Conservation (phyloP, 2,797 vertebrate genomes). For the Brachyrhaphis roseni region DNA sequence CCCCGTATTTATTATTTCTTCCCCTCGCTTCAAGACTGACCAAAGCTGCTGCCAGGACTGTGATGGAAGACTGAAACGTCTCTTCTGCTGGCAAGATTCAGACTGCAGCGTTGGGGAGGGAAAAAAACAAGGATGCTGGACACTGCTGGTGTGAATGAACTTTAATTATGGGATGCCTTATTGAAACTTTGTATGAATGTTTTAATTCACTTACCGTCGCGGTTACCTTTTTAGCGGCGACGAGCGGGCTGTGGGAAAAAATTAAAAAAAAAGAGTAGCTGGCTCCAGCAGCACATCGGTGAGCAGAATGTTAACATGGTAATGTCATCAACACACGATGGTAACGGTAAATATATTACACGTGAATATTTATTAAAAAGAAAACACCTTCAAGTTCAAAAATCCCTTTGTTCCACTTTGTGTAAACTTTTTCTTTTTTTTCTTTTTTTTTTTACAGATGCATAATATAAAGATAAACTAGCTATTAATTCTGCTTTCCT, state of each 20-base stretch:
- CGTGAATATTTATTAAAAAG: constrained; percentile 7
- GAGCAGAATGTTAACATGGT: constrained; percentile 47
- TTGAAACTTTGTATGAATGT: constrained; percentile 68
- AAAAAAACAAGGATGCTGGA: constrained; percentile 33
- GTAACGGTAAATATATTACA: constrained; percentile 12
- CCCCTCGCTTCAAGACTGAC: constrained; percentile 67
- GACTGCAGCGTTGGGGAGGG: constrained; percentile 29
- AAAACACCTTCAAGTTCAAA: neutral
- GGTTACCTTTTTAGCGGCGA: constrained; percentile 43
- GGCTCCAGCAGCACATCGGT: constrained; percentile 39
- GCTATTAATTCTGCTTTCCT: neutral
- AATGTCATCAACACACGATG: constrained; percentile 31
- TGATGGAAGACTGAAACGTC: constrained; percentile 49
- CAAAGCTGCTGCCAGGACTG: constrained; percentile 66
- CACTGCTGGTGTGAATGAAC: constrained; percentile 40
- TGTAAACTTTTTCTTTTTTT: neutral
- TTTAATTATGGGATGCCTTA: constrained; percentile 78
- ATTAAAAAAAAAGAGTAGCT: constrained; percentile 31
- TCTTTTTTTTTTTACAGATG: neutral
- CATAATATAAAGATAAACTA: neutral
- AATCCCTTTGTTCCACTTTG: neutral
- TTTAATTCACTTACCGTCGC: constrained; percentile 50
- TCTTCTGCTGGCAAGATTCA: constrained; percentile 48
- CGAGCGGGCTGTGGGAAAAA: constrained; percentile 39
- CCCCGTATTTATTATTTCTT: constrained; percentile 58